Conservation (phyloP, 2,113 vertebrate species). For the Synchiropus splendidus region DNA sequence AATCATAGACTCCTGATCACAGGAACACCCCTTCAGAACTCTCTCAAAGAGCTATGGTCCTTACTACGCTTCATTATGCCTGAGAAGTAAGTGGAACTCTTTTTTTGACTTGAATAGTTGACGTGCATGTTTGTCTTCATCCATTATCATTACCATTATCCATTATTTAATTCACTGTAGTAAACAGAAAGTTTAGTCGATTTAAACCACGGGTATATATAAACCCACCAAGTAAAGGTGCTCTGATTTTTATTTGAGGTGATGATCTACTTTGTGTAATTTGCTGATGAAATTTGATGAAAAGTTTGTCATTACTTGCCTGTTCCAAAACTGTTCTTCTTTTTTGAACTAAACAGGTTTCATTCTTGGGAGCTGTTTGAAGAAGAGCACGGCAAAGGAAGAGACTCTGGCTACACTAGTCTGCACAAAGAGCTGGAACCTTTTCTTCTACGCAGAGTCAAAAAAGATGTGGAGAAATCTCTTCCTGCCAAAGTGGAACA, state of each 20-base stretch:
- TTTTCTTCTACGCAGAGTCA: constrained; percentile 89
- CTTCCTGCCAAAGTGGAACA: constrained; percentile 97
- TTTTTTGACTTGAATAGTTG: background rate
- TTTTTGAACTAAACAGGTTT: constrained; percentile 68
- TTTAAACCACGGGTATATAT: too few species aligned
- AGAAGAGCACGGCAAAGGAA: constrained; percentile 93
- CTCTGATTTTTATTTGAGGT: too few species aligned
- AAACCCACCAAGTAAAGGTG: too few species aligned
- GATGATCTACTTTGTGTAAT: too few species aligned
- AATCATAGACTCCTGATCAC: constrained; percentile 97
- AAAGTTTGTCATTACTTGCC: too few species aligned
- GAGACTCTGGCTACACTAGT: constrained; percentile 92
- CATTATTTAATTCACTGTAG: too few species aligned
- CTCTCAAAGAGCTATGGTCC: constrained; percentile 97
- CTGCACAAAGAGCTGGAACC: constrained; percentile 97
- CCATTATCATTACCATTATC: too few species aligned
- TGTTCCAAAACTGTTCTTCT: too few species aligned
- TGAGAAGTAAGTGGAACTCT: constrained; percentile 79
- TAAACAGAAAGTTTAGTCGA: too few species aligned
- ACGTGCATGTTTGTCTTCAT: too few species aligned
- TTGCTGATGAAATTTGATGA: too few species aligned
- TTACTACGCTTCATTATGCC: constrained; percentile 98
- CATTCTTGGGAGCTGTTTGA: constrained; percentile 97
- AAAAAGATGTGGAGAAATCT: constrained; percentile 98
- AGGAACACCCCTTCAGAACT: constrained; percentile 95